Base-by-base conservation (phyloP, 2,888 invertebrate genomes). In the Lasiommata megera region DNA sequence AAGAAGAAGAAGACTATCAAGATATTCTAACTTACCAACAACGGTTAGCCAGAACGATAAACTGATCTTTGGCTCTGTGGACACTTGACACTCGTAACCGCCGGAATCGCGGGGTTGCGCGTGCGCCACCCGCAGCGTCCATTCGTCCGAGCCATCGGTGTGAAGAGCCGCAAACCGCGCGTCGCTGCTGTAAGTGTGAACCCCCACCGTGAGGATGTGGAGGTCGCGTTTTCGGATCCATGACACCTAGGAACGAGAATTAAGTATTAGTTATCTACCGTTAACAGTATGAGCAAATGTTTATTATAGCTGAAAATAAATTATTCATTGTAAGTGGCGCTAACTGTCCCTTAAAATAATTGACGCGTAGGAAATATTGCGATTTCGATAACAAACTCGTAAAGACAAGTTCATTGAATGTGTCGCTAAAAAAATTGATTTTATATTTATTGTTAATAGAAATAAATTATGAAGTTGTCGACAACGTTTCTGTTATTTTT, bases 41-140 rank as follows among this genome's bases (percentile, higher is more conserved):
- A 96, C 95, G 69, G 93, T 95, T 52, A 96, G 93, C 71, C 93
- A 92, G 78, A 95, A 95, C 11, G 95, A 87, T 51, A 88, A 68
- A 79, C 97, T 97, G 87, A 96, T 96, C 90, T 97, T 97, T 56
- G 97, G 97, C 80, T 97, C 97, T 14, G 97, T 97, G 73, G 96
- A 96, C 67, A 97, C 96, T 92, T 97, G 97, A 79, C 97, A 97
- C 90, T 97, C 97, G 82, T 97, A 97, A 62, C 95, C 94, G 58
- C 97, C 97, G 56, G 96, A 96, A 83, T 97, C 97, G 61, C 96
- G 92, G 3, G 95, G 92, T 74, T 94, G 93, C 37, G 93, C 89
- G 0, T 88, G 94, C 70, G 94, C 89, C 5, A 86, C 90, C 16
- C 88, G 77, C 56, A 86, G 73, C 92, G 87, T 86, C 94, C 94